Base-by-base conservation (phyloP, 1,140 invertebrate species). In the Bombus superbus region DNA sequence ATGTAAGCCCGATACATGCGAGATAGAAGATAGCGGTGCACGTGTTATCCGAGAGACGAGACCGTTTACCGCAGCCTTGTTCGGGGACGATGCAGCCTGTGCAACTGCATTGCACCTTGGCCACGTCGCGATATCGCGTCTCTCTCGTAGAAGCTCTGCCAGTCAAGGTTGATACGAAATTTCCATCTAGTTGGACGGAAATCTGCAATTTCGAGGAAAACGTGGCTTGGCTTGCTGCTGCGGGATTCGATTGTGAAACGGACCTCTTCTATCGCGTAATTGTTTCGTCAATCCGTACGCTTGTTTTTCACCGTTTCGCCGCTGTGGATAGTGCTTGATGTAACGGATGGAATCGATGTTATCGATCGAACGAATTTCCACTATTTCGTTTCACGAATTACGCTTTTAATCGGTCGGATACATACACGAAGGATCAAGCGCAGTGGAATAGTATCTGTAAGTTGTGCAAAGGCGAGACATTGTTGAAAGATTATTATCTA, bases 61-160 rank as follows among this genome's bases (percentile, higher is more conserved):
- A 85, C 69, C 69, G 35, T 85, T 85, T 85, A 85, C 83, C 84
- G 84, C 84, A 85, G 83, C 78, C 69, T 81, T 81, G 83, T 74
- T 57, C 77, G 69, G 69, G 78, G 77, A 85, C 68, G 47, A 57
- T 71, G 75, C 73, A 68, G 57, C 28, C 28, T 18, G 44, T 77
- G 40, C 69, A 66, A 40, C 78, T 81, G 78, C 84, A 81, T 47
- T 47, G 69, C 69, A 74, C 71, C 84, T 85, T 73, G 78, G 71
- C 71, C 62, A 68, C 42, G 8, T 28, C 71, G 69, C 57, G 75
- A 68, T 73, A 71, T 38, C 11, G 40, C 22, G 8, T 22, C 47
- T 59, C 6, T n/a, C 35, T 71, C 64, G 47, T 22, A 15, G 64
- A 32, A 77, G 69, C 75, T 64, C 59, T n/a, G 28, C 15, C 28